Base-by-base conservation (phyloP, 1,140 invertebrate species). In the Vanessa atalanta region DNA sequence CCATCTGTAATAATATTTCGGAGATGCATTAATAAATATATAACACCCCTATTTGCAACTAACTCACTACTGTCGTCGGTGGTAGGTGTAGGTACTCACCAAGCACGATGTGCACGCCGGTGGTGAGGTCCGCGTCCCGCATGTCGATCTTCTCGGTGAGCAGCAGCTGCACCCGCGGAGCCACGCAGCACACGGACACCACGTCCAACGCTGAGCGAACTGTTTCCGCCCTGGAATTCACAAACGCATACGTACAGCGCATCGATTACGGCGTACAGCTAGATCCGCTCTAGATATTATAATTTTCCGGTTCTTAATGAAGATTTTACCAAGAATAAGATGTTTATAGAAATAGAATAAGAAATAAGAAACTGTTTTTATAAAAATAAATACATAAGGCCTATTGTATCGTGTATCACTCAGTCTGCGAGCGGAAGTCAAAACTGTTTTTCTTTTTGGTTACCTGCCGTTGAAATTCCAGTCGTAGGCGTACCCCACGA, bases 381-480 rank as follows among this genome's bases (percentile, higher is more conserved):
- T 20, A 20, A 20, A 20, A 20, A 20, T 0, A 20, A 20, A 20
- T 20, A 20, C 20, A 20, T 20, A 20, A 20, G n/a, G n/a, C n/a
- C n/a, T n/a, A n/a, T n/a, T n/a, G 20, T 20, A 20, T 20, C 20
- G 20, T 20, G 0, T 20, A 20, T 20, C 20, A 20, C 20, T 20
- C 20, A 20, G 20, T 20, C 20, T 20, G 20, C 20, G 20, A 37
- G 3, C 3, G 7, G 31, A 37, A 37, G 31, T 1, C 3, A 37
- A 37, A 37, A 37, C 0, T 7, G 3, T 48, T 48, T 13, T 26
- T 47, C 2, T 1, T n/a, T 2, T 47, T 13, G 65, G 50, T 75
- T 69, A 96, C 95, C 97, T 95, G 73, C 97, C 97, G 76, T 96
- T 96, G 85, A 97, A 98, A 89, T 97, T 97, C 97, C 98, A 98